A percentile compares a stretch with the other conserved stretches of the same genome.
These are phyloP conservation scores for Trachythela sp. DNA, from an alignment of 64 coral and sea anemone species.

Conservation along the genomic window DNA sequence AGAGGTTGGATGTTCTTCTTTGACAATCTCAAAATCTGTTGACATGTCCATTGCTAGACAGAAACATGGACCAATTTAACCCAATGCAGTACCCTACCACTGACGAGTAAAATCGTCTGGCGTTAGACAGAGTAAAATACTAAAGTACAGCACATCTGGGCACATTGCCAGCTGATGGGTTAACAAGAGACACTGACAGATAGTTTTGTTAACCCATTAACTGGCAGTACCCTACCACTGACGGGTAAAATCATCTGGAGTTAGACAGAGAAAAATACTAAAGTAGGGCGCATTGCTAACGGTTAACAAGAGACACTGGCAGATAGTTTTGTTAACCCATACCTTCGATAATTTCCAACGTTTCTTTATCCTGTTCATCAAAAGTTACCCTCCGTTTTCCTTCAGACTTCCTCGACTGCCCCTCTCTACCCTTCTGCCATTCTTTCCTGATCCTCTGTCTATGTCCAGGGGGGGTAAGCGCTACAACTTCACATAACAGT, in stretches of 20 bases:
- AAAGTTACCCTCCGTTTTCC: conserved; percentile 21
- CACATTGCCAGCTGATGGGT: no score
- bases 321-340: no score
- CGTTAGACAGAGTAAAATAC: no score
- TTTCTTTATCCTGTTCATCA: conserved; percentile 75
- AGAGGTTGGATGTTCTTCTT: conserved; percentile 45
- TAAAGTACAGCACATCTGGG: no score
- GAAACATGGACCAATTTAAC: not conserved
- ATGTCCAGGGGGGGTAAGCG: not conserved
- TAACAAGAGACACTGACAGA: no score
- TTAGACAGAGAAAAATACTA: no score
- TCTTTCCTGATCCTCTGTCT: not conserved
- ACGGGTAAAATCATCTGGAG: no score
- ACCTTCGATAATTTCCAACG: conserved; percentile 95
- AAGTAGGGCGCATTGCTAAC: no score
- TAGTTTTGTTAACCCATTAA: no score
- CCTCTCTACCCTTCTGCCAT: conserved; percentile 17
- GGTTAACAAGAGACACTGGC: no score
- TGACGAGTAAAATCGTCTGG: no score
- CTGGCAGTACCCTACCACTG: no score
- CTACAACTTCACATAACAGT: not conserved
- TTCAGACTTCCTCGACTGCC: conserved; percentile 33
- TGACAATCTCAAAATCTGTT: conserved; percentile 86
- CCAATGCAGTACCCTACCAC: not conserved
- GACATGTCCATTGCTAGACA: conserved; percentile 77